Evolutionary conservation across 2,113 vertebrate genomes (phyloP).

Genomic region (Dendrocopos noguchii): DNA sequence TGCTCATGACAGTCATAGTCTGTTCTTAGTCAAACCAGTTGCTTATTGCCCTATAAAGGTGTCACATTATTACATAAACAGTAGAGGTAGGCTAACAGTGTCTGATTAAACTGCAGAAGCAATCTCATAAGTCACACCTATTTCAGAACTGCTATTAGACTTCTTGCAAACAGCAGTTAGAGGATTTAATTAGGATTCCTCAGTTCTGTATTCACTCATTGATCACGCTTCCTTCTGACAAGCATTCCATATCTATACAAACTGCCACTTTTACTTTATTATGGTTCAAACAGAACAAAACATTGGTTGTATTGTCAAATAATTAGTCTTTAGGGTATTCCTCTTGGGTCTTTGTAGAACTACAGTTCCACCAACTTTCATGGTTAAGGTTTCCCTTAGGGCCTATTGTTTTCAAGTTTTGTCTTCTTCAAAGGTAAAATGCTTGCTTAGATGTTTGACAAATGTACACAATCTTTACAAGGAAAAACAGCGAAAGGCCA

Average conservation of each 20-base stretch:
- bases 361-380: conserved; percentile 40
- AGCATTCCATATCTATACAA: neutral
- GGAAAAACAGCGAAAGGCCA: neutral
- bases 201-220: fast-evolving
- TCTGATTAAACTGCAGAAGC: conserved; percentile 7
- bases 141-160: neutral
- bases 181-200: conserved; percentile 2
- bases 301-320: conserved; percentile 47
- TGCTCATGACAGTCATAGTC: neutral
- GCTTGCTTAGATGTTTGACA: conserved; percentile 26
- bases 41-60: neutral
- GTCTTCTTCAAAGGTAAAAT: conserved; percentile 16
- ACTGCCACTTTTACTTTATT: neutral
- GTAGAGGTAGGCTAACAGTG: neutral
- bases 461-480: neutral
- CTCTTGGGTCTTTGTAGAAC: neutral
- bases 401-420: conserved; percentile 62
- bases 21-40: neutral
- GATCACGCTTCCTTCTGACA: neutral
- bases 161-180: neutral
- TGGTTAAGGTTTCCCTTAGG: conserved; percentile 54
- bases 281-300: conserved; percentile 24
- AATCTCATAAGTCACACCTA: neutral
- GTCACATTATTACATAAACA: neutral
- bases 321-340: conserved; percentile 70